Percentiles rank a stretch among this genome's conserved stretches.
These are phyloP conservation scores for Sceliomorpha sp. DNA, from an alignment of 2,888 invertebrate species.

Conservation along the genomic window DNA sequence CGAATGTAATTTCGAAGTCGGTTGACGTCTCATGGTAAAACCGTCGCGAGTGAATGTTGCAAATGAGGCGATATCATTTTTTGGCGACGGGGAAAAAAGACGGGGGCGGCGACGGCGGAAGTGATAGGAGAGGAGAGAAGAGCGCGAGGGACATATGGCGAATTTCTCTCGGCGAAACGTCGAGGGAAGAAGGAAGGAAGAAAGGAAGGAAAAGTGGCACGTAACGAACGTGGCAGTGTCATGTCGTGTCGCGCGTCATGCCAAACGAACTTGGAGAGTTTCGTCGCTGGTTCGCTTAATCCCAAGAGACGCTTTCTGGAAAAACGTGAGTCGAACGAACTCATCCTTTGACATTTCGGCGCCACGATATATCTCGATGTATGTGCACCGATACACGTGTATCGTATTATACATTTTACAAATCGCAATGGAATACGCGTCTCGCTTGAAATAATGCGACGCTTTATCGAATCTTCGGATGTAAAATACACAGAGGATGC, in stretches of 20 bases:
- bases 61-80: conserved; percentile 22
- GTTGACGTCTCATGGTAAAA: background rate
- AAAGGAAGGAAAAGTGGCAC: conserved; percentile 27
- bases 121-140: conserved; percentile 2
- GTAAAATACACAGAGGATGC: too few species aligned
- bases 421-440: conserved; percentile 27
- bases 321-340: conserved; percentile 51
- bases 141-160: background rate
- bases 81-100: conserved; percentile 8
- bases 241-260: conserved; percentile 50
- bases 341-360: conserved; percentile 42
- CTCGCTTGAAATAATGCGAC: conserved; percentile 4
- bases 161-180: background rate
- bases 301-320: conserved; percentile 45
- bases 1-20: background rate
- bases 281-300: conserved; percentile 48
- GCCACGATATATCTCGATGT: conserved; percentile 8
- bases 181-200: conserved; percentile 1
- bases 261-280: conserved; percentile 53
- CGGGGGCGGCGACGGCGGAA: too few species aligned
- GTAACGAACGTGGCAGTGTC: conserved; percentile 34
- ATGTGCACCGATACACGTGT: conserved; percentile 2
- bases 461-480: conserved; percentile 13
- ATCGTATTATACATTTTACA: conserved; percentile 13
- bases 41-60: conserved; percentile 12